These are phyloP conservation scores for Dinoponera quadriceps DNA, from an alignment of 1,140 invertebrate genomes.

Conservation along the genomic window DNA sequence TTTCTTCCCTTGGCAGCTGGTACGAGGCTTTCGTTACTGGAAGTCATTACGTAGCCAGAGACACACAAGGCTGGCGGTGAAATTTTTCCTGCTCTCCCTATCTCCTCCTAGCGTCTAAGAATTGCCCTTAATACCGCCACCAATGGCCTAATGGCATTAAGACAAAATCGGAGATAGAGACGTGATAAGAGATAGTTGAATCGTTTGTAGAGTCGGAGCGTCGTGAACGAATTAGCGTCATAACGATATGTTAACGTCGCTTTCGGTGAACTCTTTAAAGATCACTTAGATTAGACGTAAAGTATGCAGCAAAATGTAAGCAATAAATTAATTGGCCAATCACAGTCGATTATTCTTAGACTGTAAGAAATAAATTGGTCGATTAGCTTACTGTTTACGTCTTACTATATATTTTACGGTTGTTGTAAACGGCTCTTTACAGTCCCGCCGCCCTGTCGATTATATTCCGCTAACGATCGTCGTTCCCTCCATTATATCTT, in stretches of 20 bases:
- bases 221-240: not conserved
- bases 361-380: no score
- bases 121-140: not conserved
- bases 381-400: no score
- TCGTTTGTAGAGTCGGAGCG: constrained; percentile 8
- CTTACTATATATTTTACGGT: no score
- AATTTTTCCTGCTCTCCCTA: constrained; percentile 27
- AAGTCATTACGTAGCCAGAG: constrained; percentile 32
- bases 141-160: not conserved
- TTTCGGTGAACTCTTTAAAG: no score
- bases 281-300: no score
- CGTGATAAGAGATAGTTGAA: not conserved
- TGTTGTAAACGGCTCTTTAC: constrained; percentile 17
- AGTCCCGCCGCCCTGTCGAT: not conserved
- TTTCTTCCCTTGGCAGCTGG: constrained; percentile 32
- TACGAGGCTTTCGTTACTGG: constrained; percentile 31
- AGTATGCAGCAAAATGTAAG: no score
- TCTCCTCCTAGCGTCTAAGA: not conserved
- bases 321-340: no score
- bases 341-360: no score
- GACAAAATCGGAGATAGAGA: not conserved
- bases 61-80: constrained; percentile 8
- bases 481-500: not conserved
- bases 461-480: not conserved
- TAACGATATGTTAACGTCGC: not conserved